Base-by-base conservation (phyloP, 1,140 invertebrate genomes). In the Drosophila tristis region DNA sequence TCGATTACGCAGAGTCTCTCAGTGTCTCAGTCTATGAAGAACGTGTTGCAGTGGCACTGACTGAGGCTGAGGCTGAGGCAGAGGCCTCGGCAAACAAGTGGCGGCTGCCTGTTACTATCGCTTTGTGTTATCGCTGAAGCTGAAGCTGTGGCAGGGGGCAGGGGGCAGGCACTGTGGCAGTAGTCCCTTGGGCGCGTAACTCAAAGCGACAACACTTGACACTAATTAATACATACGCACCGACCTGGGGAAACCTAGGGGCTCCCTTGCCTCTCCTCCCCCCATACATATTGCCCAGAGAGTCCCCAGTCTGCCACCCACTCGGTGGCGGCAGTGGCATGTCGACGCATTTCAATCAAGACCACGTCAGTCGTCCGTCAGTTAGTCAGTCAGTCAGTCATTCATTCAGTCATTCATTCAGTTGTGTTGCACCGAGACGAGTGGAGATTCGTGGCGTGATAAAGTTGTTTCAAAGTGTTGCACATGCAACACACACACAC, bases 161-260 rank as follows among this genome's bases (percentile, higher is more conserved):
- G 16, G 16, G 16, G 16, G 35, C 35, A 39, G 35, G 11, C 35
- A 39, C 35, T 39, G 35, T 39, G 35, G 35, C 35, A 39, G 64
- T 58, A 62, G 80, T 78, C 80, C 84, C 84, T 57, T 70, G 72
- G 85, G 84, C 84, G 84, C 76, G 84, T 89, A 89, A 90, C 84
- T 89, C 84, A 89, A 89, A 89, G 84, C 84, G 84, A 89, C 84
- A 89, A 89, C 84, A 89, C 84, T 89, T 89, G 84, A 89, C 84
- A 89, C 84, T 89, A 89, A 89, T 89, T 89, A 89, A 89, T 89
- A 89, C 84, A 82, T 89, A 89, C 84, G 82, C 82, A 87, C 76
- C 73, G 56, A 61, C 68, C 35, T 63, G 67, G 68, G 45, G 25
- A 50, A 39, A 39, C 35, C 35, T 23, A 25, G 55, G 57, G 61